Conservation (phyloP, 2,113 vertebrate species). For the human (Homo sapiens) region GRCh38 chr1:190126001-190126500, state of each 20-base stretch:
- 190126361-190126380: not conserved
- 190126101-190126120: not conserved
- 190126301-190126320: not conserved
- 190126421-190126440: not conserved
- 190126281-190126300: not conserved
- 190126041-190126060: not conserved
- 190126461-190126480: not conserved
- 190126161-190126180: not conserved
- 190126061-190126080: not conserved
- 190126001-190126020: not conserved
- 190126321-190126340: not conserved
- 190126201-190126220: not conserved
- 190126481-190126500: not conserved
- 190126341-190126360: too few relatives aligned
- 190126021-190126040: not conserved
- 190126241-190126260: not conserved
- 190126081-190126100: not conserved
- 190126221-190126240: not conserved
- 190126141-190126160: not conserved
- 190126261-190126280: not conserved
- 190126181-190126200: not conserved
- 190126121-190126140: not conserved
- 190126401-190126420: not conserved
- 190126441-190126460: not conserved
- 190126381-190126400: accelerated